Conservation (phyloP, 2,888 invertebrate genomes). For the Stenichneumon culpator region DNA sequence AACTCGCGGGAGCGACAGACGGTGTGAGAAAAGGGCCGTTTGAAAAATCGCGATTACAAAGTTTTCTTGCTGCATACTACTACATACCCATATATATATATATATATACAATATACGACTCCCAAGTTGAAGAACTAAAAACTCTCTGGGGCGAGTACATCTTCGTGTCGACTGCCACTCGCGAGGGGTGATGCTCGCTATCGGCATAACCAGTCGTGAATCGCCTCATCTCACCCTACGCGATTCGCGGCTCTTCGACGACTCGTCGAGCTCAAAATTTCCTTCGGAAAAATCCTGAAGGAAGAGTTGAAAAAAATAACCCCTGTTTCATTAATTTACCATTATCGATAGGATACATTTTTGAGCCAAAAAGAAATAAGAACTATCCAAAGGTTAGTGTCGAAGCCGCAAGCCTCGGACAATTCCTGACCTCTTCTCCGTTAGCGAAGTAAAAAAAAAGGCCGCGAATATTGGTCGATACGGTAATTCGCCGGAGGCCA, state of each 20-base stretch:
- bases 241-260: not conserved
- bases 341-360: not conserved
- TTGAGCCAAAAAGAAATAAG: not conserved
- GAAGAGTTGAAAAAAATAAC: not conserved
- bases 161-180: not conserved
- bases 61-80: slow-evolving; percentile 1
- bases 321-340: not conserved
- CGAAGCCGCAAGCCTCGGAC: slow-evolving; percentile 45
- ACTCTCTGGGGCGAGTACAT: not conserved
- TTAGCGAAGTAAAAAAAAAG: not conserved
- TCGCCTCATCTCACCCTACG: not conserved
- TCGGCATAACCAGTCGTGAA: not conserved
- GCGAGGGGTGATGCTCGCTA: slow-evolving; percentile 1
- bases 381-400: not conserved
- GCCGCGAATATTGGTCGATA: slow-evolving; percentile 26
- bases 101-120: not conserved
- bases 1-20: slow-evolving; percentile 21
- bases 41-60: slow-evolving; percentile 37
- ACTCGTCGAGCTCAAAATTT: not conserved
- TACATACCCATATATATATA: slow-evolving; percentile 16
- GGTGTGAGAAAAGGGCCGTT: slow-evolving; percentile 24
- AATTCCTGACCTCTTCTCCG: not conserved
- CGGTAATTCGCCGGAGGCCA: slow-evolving; percentile 21
- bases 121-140: slow-evolving; percentile 24
- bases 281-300: not conserved